Conservation (phyloP, 2,797 vertebrate genomes). For the Muscicapa striata region DNA sequence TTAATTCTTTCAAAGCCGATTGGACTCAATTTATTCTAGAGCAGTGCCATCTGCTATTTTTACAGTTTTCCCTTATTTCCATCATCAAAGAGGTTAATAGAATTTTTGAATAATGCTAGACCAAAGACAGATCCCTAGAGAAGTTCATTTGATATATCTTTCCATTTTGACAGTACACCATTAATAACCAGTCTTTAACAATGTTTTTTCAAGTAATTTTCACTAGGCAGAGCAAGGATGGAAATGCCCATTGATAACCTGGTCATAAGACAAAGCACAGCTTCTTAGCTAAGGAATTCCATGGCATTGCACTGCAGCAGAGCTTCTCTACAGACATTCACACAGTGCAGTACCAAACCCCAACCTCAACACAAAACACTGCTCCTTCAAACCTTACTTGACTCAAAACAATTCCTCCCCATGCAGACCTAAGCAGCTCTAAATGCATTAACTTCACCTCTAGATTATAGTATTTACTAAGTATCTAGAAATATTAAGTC, state of each 20-base stretch:
- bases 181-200: conserved; percentile 30
- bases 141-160: background rate
- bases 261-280: background rate
- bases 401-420: background rate
- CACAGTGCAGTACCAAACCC: background rate
- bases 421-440: background rate
- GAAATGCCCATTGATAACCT: background rate
- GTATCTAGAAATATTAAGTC: background rate
- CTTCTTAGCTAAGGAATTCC: background rate
- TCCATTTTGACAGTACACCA: background rate
- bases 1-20: background rate
- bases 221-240: background rate
- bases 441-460: background rate
- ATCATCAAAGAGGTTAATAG: conserved; percentile 26
- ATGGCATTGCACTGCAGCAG: background rate
- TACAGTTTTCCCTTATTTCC: background rate
- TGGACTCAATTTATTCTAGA: background rate
- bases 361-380: background rate
- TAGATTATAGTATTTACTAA: background rate
- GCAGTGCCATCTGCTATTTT: background rate
- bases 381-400: background rate
- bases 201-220: conserved; percentile 45
- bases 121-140: background rate
- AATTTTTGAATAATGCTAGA: conserved; percentile 39
- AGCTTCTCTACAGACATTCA: background rate